Evolutionary conservation across 1,140 invertebrate species (phyloP).

Genomic region (Drosophila ficusphila): DNA sequence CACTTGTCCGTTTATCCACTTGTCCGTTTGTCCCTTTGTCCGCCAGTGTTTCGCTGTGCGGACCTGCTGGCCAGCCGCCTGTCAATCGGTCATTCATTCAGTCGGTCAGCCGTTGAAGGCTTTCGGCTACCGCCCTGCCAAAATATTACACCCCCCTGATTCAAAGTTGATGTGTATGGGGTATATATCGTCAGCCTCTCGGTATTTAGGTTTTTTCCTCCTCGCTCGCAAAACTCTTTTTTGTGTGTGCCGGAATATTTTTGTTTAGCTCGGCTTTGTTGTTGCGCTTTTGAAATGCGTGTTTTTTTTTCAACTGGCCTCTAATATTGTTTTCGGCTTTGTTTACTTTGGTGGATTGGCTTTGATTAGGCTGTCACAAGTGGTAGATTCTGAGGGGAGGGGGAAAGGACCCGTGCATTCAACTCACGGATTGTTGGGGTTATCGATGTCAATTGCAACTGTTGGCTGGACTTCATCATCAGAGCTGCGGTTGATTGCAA

Average conservation of each 20-base stretch:
- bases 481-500: constrained; percentile 9
- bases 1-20: background rate
- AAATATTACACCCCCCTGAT: constrained; percentile 10
- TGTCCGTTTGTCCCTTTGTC: background rate
- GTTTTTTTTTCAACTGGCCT: constrained; percentile 1
- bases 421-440: constrained; percentile 14
- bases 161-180: constrained; percentile 17
- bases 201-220: constrained; percentile 6
- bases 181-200: constrained; percentile 1
- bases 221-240: constrained; percentile 8
- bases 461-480: constrained; percentile 2
- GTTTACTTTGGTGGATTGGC: constrained; percentile 43
- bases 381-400: background rate
- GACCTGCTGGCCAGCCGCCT: constrained; percentile 31
- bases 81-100: constrained; percentile 38
- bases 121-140: constrained; percentile 20
- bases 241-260: constrained; percentile 4
- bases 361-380: constrained; percentile 41
- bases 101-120: constrained; percentile 28
- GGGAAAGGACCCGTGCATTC: constrained; percentile 9
- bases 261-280: constrained; percentile 28
- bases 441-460: constrained; percentile 27
- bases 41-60: constrained; percentile 9
- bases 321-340: constrained; percentile 44
- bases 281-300: constrained; percentile 33